A percentile compares a stretch with the other conserved stretches of the same genome.
Evolutionary conservation across 2,888 invertebrate genomes (phyloP).

Genomic region (Byasa hedistus): DNA sequence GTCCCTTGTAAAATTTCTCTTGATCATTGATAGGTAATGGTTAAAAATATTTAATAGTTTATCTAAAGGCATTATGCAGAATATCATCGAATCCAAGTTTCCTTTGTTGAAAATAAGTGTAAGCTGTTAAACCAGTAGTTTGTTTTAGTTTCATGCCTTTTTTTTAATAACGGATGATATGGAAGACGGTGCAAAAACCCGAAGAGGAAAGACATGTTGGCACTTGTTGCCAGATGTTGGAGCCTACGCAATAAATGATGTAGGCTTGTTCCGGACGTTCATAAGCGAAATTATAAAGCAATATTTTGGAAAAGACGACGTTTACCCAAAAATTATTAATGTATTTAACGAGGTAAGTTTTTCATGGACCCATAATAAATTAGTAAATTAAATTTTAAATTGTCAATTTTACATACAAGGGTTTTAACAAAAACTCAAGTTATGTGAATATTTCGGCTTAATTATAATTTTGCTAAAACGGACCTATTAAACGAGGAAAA

Average conservation of each 20-base stretch:
- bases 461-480: no score
- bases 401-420: no score
- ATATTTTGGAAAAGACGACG: conserved; percentile 81
- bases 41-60: no score
- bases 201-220: conserved; percentile 96
- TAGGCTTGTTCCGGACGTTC: conserved; percentile 84
- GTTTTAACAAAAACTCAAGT: no score
- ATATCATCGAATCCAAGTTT: no score
- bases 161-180: conserved; percentile 94
- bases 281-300: conserved; percentile 84
- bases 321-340: conserved; percentile 84
- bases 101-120: neutral
- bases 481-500: no score
- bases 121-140: neutral
- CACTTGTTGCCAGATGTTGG: conserved; percentile 86
- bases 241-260: conserved; percentile 90
- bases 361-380: no score
- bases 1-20: no score
- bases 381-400: no score
- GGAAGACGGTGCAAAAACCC: conserved; percentile 90
- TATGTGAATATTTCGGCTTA: no score
- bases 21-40: no score
- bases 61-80: no score
- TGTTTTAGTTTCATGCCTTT: conserved; percentile 89
- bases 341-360: conserved; percentile 83